Base-by-base conservation (phyloP, 2,113 vertebrate species). In the Pelecanus crispus region DNA sequence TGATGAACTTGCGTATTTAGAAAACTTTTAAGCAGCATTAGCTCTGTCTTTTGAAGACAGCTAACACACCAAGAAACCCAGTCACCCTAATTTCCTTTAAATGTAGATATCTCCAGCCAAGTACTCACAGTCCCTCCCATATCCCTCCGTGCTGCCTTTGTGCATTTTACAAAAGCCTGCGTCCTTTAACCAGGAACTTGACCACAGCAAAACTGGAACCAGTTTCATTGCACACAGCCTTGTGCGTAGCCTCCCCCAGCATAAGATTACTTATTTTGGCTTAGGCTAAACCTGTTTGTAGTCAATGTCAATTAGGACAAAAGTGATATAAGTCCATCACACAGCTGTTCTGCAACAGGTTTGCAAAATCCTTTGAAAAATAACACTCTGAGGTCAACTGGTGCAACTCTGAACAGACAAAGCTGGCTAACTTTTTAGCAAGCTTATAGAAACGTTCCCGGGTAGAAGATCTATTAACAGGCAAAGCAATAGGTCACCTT, bases 401-500 rank as follows among this genome's bases (percentile, higher is more conserved):
- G 32, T 81, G 55, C 3, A 20, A 17, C 59, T 86, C 50, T 3
- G 31, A 66, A 24, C 14, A 45, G 52, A 47, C 75, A 53, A 67
- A 92, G 55, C 22, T 14, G 31, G 17, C 13, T 82, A 36, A 79
- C 32, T 40, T 81, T 81, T 79, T 45, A 70, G 50, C 65, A 81
- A 80, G 24, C 38, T 94, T 67, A 29, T 4, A 71, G 71, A 78
- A 66, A 81, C 40, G 11, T 74, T 77, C n/a, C 82, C 2, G 20
- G 38, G 38, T 83, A 78, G 90, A 78, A 88, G 81, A 62, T 86
- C 85, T 83, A 66, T 82, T 73, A 94, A 34, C 17, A 34, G 67
- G 42, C 63, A 73, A 77, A 82, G 90, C 85, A 86, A 83, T 70
- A 90, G 88, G 95, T 94, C 88, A 81, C 82, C 75, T 88, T 88